Base-by-base conservation (phyloP, 2,113 vertebrate genomes). In the Bos indicus region DNA sequence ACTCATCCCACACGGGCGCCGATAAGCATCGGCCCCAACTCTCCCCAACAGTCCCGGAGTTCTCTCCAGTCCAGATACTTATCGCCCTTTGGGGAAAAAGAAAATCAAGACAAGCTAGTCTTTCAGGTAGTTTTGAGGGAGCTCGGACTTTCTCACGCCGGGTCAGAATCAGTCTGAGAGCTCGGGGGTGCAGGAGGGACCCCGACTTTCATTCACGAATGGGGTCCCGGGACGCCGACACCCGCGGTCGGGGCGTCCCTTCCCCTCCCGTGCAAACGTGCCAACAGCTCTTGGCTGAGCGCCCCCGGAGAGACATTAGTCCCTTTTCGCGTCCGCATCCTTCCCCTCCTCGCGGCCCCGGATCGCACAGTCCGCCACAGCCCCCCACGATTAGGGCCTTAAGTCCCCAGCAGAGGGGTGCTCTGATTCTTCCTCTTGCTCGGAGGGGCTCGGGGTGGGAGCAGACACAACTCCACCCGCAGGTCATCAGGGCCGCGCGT, bases 21-120 rank as follows among this genome's bases (percentile, higher is more conserved):
- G 21, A 83, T 21, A 46, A 81, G 81, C 87, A 94, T 60, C 88
- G 40, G 46, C 88, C 62, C 48, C 59, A 43, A 33, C 84, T 40
- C 56, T 93, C 56, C 46, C 85, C 59, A 92, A 30, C 88, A 59
- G 81, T 78, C 94, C 30, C 84, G 23, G 96, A 96, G 93, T 96
- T 96, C 93, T 91, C 87, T 82, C 59, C 77, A 95, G 46, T n/a
- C 52, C 71, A 96, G 97, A 98, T 97, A 87, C 90, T 96, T 94
- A 98, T 96, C 95, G 23, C 85, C 19, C 81, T 94, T 57, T 57
- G 19, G 28, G 46, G 56, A 8, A 11, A 62, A 33, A 57, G 21
- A 90, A 82, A 92, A 97, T 88, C 90, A 80, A 90, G 96, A 96
- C 82, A 54, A 95, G 89, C 95, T 54, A 54, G 96, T 97, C 92